Evolutionary conservation across 1,140 invertebrate species (phyloP).

Genomic region (Epicauta chinensis): DNA sequence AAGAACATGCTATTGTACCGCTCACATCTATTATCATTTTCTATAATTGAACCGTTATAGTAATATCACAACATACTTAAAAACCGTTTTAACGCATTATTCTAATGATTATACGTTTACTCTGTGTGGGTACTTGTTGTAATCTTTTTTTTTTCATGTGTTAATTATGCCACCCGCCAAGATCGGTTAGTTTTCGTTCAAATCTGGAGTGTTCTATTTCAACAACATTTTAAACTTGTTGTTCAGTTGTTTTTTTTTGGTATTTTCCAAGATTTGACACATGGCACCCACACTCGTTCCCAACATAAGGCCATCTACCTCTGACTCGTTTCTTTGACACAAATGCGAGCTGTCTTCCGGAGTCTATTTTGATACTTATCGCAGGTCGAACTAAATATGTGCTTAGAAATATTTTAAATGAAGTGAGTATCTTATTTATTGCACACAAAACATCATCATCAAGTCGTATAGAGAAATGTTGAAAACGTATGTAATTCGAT

Average conservation of each 20-base stretch:
- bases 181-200: conserved; percentile 1
- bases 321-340: conserved; percentile 22
- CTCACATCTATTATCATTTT: conserved; percentile 5
- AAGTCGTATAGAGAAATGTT: too few relatives aligned
- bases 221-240: background rate
- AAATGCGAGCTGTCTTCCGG: conserved; percentile 24
- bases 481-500: too few relatives aligned
- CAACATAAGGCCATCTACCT: conserved; percentile 17
- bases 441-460: background rate
- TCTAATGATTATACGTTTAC: too few relatives aligned
- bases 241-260: background rate
- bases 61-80: conserved; percentile 1
- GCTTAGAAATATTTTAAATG: background rate
- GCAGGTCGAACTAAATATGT: conserved; percentile 1
- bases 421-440: background rate
- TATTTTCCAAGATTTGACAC: conserved; percentile 11
- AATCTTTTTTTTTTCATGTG: too few relatives aligned
- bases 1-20: too few relatives aligned
- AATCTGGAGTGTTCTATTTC: background rate
- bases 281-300: conserved; percentile 17
- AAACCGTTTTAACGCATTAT: background rate
- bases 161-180: too few relatives aligned
- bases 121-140: too few relatives aligned
- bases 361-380: conserved; percentile 25
- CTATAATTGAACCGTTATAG: conserved; percentile 5